Base-by-base conservation (phyloP, 2,888 invertebrate genomes). In the Euzetes globulus region DNA sequence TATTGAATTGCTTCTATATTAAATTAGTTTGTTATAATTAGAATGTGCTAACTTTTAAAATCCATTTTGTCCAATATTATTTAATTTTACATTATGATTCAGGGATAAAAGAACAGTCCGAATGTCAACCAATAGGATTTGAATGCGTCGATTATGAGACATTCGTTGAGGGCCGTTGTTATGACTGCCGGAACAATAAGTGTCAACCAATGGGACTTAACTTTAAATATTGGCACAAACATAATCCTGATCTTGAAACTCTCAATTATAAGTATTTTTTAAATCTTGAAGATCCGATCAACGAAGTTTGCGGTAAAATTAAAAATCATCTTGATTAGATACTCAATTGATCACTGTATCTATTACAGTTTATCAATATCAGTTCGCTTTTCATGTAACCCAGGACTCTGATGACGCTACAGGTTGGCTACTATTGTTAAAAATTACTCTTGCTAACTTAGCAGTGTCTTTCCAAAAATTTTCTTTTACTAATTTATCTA, bases 301-400 rank as follows among this genome's bases (percentile, higher is more conserved):
- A 22, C 1, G 47, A 70, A 1, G 45, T 25, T 45, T 70, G 70
- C 25, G 17, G 70, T 70, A 47, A 68, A 37, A 25, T 68, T n/a
- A 1, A 22, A 17, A 17, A 5, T 27, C 27, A 9, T 13, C 1
- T 15, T 1, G 19, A 65, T 37, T 19, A 27, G 37, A 15, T 2
- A n/a, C 9, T 37, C n/a, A n/a, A n/a, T n/a, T 65, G 33, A 37
- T 22, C 2, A 0, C 22, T 25, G 25, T 47, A n/a, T 3, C 6
- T 27, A n/a, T 60, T 60, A 29, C 37, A 70, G 70, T 70, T 13
- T 45, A 19, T 70, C 70, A 70, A 25, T 70, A 70, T 70, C 70
- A 70, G 45, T 45, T 70, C 6, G 70, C 70, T 15, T 17, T 70
- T 17, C 70, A 70, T 15, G 27, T 70, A 5, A 9, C 47, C 2